These are phyloP conservation scores for Steinernema scapterisci DNA, from an alignment of 2,888 invertebrate genomes.

Conservation along the genomic window DNA sequence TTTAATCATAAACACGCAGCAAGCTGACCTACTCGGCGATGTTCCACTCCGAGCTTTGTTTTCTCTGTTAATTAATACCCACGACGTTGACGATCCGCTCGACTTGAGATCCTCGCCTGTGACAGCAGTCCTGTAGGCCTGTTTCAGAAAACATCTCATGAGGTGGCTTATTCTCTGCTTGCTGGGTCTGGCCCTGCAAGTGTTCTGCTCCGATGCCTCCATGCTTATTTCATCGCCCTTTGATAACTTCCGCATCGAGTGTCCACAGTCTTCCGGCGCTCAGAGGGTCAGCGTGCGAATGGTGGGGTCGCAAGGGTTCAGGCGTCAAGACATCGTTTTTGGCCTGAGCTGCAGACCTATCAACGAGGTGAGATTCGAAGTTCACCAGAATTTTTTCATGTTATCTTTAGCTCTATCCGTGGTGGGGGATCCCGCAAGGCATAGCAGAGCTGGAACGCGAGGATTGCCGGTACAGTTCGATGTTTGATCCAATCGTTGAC, in stretches of 20 bases:
- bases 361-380: constrained; percentile 47
- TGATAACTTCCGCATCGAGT: constrained; percentile 66
- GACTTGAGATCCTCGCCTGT: not conserved
- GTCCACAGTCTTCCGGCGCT: constrained; percentile 58
- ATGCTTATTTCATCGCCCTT: constrained; percentile 62
- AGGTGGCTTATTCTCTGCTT: constrained; percentile 3
- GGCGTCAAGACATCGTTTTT: constrained; percentile 65
- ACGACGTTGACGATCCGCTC: no score
- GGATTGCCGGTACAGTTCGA: constrained; percentile 62
- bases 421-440: constrained; percentile 62
- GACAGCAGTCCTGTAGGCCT: not conserved
- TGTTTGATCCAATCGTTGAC: constrained; percentile 64
- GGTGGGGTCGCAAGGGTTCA: constrained; percentile 65
- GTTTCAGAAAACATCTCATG: constrained; percentile 16
- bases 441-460: constrained; percentile 61
- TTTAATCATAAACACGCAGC: constrained; percentile 27
- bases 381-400: constrained; percentile 27
- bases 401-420: constrained; percentile 58
- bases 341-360: constrained; percentile 62
- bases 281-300: constrained; percentile 54
- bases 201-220: constrained; percentile 23
- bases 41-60: constrained; percentile 23
- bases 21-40: constrained; percentile 19
- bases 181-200: constrained; percentile 1
- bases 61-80: constrained; percentile 2